Evolutionary conservation across 2,113 vertebrate species (phyloP).

Genomic region (Ancistrus triradiatus): DNA sequence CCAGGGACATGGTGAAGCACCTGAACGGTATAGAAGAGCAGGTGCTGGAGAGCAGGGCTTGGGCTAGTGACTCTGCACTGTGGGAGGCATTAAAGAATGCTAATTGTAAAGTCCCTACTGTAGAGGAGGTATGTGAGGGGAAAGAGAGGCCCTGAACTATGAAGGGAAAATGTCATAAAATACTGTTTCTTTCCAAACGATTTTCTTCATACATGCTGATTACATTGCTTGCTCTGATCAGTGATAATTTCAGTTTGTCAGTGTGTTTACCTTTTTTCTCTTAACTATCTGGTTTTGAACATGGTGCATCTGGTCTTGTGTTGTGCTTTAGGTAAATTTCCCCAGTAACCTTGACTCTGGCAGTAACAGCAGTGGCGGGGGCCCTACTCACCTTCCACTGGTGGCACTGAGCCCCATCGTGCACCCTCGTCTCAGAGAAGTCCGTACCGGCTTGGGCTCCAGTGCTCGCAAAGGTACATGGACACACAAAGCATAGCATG

Average conservation of each 20-base stretch:
- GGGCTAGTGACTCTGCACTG: slow-evolving; percentile 78
- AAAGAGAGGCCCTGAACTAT: not conserved
- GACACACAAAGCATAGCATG: no score
- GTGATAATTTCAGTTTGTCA: no score
- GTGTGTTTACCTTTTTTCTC: no score
- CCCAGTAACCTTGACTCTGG: slow-evolving; percentile 85
- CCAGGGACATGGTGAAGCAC: slow-evolving; percentile 97
- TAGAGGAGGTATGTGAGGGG: slow-evolving; percentile 84
- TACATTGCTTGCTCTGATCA: no score
- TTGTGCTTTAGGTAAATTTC: slow-evolving; percentile 82
- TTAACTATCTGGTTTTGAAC: no score
- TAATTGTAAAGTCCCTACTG: slow-evolving; percentile 81
- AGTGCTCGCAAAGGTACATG: slow-evolving; percentile 74
- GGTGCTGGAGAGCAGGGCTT: slow-evolving; percentile 88
- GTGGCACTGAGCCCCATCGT: slow-evolving; percentile 87
- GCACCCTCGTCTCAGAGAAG: slow-evolving; percentile 93
- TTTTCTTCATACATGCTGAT: no score
- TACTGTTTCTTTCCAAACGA: no score
- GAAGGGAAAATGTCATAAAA: no score
- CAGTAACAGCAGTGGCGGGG: slow-evolving; percentile 57
- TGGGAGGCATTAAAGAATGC: slow-evolving; percentile 79
- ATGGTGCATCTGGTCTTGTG: not conserved
- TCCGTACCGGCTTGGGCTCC: slow-evolving; percentile 80
- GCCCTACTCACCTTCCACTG: slow-evolving; percentile 80
- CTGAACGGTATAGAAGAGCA: slow-evolving; percentile 94